These are phyloP conservation scores for Coelopa frigida DNA, from an alignment of 1,140 invertebrate species.

Conservation along the genomic window DNA sequence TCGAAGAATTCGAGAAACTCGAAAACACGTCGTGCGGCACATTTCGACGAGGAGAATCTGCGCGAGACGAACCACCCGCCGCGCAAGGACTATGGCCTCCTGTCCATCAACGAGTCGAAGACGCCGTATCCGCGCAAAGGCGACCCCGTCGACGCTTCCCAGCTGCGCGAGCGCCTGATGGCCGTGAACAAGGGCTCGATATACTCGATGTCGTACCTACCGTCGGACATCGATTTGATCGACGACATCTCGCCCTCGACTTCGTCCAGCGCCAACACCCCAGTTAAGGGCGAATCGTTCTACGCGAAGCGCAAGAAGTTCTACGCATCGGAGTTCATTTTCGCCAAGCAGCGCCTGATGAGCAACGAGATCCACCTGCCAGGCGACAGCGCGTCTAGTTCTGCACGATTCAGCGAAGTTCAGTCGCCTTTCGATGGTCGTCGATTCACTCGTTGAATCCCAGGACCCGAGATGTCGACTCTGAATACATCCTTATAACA, in stretches of 20 bases:
- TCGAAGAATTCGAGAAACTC: background rate
- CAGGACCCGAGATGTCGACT: no score
- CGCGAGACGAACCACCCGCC: conserved; percentile 2
- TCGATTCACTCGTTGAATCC: no score
- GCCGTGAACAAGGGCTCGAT: no score
- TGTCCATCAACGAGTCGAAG: conserved; percentile 96
- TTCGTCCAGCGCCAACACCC: no score
- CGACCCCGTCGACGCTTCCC: background rate
- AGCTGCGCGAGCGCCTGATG: conserved; percentile 1
- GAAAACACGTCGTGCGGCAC: background rate
- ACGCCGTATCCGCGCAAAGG: conserved; percentile 65
- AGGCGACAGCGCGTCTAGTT: no score
- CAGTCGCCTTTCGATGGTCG: no score
- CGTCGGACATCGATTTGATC: background rate
- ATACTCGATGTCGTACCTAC: no score
- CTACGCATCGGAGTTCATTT: conserved; percentile 2
- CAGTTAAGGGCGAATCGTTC: no score
- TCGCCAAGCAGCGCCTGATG: conserved; percentile 5
- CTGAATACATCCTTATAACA: no score
- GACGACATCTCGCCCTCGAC: no score
- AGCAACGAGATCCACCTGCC: conserved; percentile 1
- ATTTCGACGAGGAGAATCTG: conserved; percentile 12
- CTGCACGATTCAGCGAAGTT: no score
- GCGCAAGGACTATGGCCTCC: conserved; percentile 81
- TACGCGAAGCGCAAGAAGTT: conserved; percentile 1